These are phyloP conservation scores for Macquaria australasica DNA, from an alignment of 2,113 vertebrate genomes.

Conservation along the genomic window DNA sequence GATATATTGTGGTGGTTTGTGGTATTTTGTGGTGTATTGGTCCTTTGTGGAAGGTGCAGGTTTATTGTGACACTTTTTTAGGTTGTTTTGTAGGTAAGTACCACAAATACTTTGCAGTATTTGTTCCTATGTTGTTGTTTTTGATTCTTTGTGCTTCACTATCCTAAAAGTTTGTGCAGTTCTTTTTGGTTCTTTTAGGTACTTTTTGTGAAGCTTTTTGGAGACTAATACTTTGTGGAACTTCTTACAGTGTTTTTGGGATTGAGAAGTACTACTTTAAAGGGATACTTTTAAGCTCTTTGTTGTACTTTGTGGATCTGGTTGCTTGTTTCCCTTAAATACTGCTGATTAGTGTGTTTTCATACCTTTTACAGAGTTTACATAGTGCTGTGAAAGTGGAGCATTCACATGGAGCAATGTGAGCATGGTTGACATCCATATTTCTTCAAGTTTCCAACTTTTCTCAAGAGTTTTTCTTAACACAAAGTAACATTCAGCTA, in stretches of 20 bases:
- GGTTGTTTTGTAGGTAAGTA: background rate
- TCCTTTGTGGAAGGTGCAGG: background rate
- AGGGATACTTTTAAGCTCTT: background rate
- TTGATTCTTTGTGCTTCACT: background rate
- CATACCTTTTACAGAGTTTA: background rate
- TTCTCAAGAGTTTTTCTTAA: background rate
- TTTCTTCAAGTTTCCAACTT: too few relatives aligned
- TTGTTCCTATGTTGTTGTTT: background rate
- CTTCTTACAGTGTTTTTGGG: background rate
- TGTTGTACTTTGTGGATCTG: background rate
- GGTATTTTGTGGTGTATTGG: background rate
- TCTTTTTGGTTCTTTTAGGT: background rate
- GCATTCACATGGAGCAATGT: background rate
- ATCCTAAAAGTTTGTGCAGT: background rate
- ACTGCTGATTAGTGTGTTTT: conserved; percentile 3
- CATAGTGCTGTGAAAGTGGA: background rate
- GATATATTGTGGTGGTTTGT: background rate
- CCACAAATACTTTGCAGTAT: background rate
- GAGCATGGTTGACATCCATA: background rate
- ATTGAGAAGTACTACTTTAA: background rate
- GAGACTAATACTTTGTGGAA: background rate
- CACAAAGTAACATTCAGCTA: background rate
- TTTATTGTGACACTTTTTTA: background rate
- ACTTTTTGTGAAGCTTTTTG: background rate
- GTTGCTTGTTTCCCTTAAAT: background rate